phyloP scores from a whole-genome alignment of 2,888 invertebrate species.

The Digitonthophagus gazella region DNA sequence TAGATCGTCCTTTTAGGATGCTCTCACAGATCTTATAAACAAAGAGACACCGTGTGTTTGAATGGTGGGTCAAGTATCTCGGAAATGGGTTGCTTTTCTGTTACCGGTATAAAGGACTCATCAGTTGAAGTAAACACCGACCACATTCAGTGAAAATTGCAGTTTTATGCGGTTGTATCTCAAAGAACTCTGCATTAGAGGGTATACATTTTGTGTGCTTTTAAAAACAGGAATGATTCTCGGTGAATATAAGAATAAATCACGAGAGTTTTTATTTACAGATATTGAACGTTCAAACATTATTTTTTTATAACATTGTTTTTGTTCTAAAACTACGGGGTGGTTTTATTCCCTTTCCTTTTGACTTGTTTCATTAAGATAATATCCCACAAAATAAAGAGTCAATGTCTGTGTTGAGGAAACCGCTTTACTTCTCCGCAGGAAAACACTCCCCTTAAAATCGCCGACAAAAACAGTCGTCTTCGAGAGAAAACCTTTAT shows the following conservation, averaged over 20 bases:
- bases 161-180: background rate
- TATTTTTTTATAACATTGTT: no score
- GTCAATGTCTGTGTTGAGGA: background rate
- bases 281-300: no score
- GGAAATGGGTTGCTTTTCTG: constrained; percentile 13
- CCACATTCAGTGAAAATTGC: constrained; percentile 11
- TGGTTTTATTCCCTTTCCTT: background rate
- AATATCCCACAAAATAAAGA: background rate
- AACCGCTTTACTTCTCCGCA: background rate
- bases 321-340: no score
- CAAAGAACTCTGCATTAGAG: background rate
- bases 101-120: constrained; percentile 7
- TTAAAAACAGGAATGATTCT: background rate
- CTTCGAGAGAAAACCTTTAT: background rate
- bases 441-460: background rate
- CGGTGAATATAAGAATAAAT: background rate
- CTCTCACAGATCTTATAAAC: background rate
- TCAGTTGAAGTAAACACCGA: constrained; percentile 8
- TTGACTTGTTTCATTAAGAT: background rate
- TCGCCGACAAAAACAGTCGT: background rate
- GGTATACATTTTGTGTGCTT: background rate
- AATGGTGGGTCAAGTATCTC: constrained; percentile 7
- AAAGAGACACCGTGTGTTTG: background rate
- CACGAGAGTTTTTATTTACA: no score
- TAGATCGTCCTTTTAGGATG: background rate